phyloP scores from a whole-genome alignment of 2,113 vertebrate genomes.

The Onychorhynchus coronatus region DNA sequence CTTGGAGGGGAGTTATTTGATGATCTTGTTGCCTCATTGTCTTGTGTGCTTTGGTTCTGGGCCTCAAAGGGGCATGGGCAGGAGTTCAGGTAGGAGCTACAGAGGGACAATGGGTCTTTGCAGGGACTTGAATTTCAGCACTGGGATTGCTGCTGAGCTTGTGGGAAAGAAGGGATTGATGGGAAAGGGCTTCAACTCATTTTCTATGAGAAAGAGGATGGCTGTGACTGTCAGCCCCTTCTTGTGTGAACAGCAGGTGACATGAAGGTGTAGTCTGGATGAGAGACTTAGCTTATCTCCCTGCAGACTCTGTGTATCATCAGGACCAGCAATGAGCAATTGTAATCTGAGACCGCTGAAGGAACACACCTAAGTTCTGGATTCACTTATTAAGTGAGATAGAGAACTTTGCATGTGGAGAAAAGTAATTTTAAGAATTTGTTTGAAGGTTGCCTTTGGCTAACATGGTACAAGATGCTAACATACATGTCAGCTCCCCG shows the following conservation, averaged over 20 bases:
- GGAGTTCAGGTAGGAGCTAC: not conserved
- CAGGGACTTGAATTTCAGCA: not conserved
- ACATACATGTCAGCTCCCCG: fast-evolving
- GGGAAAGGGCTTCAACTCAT: not conserved
- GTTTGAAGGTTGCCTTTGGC: not conserved
- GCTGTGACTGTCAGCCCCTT: not conserved
- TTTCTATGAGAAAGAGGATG: not conserved
- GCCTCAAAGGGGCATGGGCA: not conserved
- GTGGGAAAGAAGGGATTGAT: not conserved
- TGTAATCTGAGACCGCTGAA: not conserved
- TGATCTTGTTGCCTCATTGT: not conserved
- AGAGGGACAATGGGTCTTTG: not conserved
- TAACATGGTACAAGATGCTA: not conserved
- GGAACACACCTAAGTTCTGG: not conserved
- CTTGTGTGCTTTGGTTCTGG: not conserved
- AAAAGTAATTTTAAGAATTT: not conserved
- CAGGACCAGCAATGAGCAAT: fast-evolving
- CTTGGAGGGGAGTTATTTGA: not conserved
- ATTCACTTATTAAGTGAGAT: not conserved
- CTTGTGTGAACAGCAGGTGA: not conserved
- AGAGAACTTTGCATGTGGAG: not conserved
- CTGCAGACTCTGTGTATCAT: not conserved
- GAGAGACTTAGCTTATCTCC: not conserved
- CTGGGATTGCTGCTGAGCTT: not conserved
- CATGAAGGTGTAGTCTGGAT: not conserved